Evolutionary conservation across 2,797 vertebrate species (phyloP), one percentile per base, ranked within the genome.

Genomic region (Apogon hyalosoma): DNA sequence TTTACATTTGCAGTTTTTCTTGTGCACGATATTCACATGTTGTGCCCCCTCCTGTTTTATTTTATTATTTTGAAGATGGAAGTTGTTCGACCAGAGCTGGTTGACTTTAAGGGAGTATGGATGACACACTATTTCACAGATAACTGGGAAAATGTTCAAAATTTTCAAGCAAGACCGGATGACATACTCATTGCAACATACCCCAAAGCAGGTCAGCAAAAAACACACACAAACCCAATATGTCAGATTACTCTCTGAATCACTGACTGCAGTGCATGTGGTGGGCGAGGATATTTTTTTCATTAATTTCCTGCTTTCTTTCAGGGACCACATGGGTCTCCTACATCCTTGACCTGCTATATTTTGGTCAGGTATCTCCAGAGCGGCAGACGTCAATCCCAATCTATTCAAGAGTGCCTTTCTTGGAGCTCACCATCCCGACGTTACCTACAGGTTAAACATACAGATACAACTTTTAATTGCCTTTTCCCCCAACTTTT

Each of bases 281-380:
- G 21, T 40, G 11, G 19, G 19, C 18, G 6, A 18, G 10, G 16
- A 13, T 11, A 14, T 21, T 21, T 1, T 21, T 16, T n/a, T n/a
- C 31, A 15, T 16, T 19, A 41, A 39, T 18, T 54, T 21, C 24
- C 8, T 28, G 14, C 11, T 42, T 53, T 14, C 15, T n/a, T 57
- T 48, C 15, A 92, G 92, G 89, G 51, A 92, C 79, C 36, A 93
- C 92, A 0, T 93, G 92, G 92, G 73, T 87, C 24, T 89, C 84
- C 2, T 84, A 84, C 42, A 90, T 93, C 3, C 51, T 92, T 8
- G 90, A 93, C 63, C 79, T 91, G 28, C 64, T 93, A 31, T 83
- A 90, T 73, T 94, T 93, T 71, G 80, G 83, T 18, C 70, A 84
- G 31, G 56, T 11, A 7, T 39, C n/a, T 40, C 69, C 83, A 16